Conservation (phyloP, 2,888 invertebrate species). For the Orthonevra nobilis region DNA sequence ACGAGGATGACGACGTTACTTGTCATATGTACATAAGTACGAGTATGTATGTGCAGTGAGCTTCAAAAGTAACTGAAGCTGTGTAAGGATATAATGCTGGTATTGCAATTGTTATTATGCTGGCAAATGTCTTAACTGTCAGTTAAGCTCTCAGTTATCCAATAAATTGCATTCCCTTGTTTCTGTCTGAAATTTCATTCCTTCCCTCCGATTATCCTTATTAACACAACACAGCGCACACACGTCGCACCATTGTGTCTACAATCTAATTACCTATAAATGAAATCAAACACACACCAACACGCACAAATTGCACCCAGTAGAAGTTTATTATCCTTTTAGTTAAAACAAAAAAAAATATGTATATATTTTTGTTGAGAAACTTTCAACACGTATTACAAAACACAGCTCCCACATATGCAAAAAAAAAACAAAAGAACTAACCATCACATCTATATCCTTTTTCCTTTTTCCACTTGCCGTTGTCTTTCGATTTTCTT, state of each 20-base stretch:
- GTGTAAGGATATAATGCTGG: neutral
- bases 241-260: conserved; percentile 40
- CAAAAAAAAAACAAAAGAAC: conserved; percentile 42
- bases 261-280: conserved; percentile 63
- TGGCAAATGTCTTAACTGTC: conserved; percentile 57
- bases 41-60: no score
- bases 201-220: conserved; percentile 14
- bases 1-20: no score
- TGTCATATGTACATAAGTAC: no score
- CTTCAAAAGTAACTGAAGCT: no score
- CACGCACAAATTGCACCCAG: no score
- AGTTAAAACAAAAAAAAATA: conserved; percentile 34
- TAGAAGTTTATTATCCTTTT: conserved; percentile 49
- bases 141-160: conserved; percentile 61
- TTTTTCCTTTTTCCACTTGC: no score
- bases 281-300: no score
- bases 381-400: no score
- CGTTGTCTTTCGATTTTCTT: conserved; percentile 17
- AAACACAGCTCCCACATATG: neutral
- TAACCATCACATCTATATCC: conserved; percentile 3
- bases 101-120: conserved; percentile 36
- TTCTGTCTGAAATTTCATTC: conserved; percentile 56
- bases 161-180: conserved; percentile 67
- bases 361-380: neutral
- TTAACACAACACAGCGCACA: conserved; percentile 15